Evolutionary conservation across 2,113 vertebrate genomes (phyloP), one percentile per base, ranked within the genome.

Genomic region (Pseudorectes ferrugineus): DNA sequence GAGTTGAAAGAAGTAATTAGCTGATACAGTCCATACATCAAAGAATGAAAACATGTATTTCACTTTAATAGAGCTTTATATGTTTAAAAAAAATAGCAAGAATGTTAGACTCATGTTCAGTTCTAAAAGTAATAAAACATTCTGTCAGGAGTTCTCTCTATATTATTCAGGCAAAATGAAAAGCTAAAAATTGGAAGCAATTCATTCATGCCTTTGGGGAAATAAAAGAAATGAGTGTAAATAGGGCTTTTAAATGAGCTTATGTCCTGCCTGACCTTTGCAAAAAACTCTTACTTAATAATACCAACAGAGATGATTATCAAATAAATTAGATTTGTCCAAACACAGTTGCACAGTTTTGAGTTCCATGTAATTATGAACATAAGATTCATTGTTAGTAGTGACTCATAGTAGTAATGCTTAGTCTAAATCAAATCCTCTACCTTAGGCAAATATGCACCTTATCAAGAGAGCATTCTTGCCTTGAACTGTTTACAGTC

Each of bases 301-400:
- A 55, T 72, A 68, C 15, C 43, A 40, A 33, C 38, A 83, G 38
- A 65, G 23, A 46, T 76, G 49, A 85, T 93, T 85, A 92, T 93
- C 63, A 93, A 82, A 62, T 76, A 88, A 88, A 93, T 93, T 90
- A 90, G 26, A 83, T 92, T 93, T 93, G 55, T 89, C 62, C 61
- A 89, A 92, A 93, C 58, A 92, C 9, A 55, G 35, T 84, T 63
- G 14, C 33, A 54, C 11, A 36, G 24, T 74, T 91, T 91, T 83
- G 35, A 77, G 21, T 80, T 71, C 48, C 35, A 45, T 80, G 23
- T 74, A 92, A 86, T 88, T 86, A 91, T 52, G 52, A 70, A 70
- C 65, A 54, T 51, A 76, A 86, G 38, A 81, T 63, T 80, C 35
- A 48, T 80, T 84, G n/a, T 63, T 66, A 51, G 8, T 72, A 72